These are phyloP conservation scores for Amphiura filiformis DNA, from an alignment of 35 echinoderm and acorn worm species.

Conservation along the genomic window DNA sequence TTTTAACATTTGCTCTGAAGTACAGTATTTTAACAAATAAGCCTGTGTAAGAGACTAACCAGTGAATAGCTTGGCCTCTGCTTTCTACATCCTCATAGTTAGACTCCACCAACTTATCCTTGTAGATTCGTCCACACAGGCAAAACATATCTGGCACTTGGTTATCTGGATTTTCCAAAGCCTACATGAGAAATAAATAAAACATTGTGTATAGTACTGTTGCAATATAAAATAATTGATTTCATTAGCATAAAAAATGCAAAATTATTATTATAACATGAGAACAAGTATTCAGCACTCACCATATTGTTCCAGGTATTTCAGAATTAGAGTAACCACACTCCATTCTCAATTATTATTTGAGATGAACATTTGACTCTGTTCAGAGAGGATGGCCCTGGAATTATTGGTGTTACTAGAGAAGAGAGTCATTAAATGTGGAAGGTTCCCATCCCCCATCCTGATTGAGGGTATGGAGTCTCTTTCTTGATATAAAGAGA, in stretches of 20 bases:
- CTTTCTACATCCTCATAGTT: slow-evolving; percentile 73
- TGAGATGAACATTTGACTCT: too few species aligned
- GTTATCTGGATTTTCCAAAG: slow-evolving; percentile 71
- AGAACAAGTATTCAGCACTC: background rate
- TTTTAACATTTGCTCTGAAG: background rate
- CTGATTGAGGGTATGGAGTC: too few species aligned
- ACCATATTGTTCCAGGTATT: too few species aligned
- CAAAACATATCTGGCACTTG: slow-evolving; percentile 98
- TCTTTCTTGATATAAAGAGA: too few species aligned
- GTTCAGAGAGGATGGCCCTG: too few species aligned
- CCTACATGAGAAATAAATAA: slow-evolving; percentile 42
- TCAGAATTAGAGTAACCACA: too few species aligned
- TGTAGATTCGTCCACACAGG: slow-evolving; percentile 91
- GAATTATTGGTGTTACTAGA: too few species aligned
- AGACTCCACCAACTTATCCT: slow-evolving; percentile 80
- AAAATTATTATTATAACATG: background rate
- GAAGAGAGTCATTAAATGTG: too few species aligned
- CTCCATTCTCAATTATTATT: too few species aligned
- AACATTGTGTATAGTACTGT: too few species aligned
- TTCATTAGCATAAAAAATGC: background rate
- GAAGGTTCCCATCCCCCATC: too few species aligned
- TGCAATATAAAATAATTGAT: background rate
- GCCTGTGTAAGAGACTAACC: slow-evolving; percentile 58
- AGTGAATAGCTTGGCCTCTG: slow-evolving; percentile 90
- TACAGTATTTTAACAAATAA: too few species aligned